phyloP scores from a whole-genome alignment of 2,888 invertebrate species.

The Cheilosia pagana region DNA sequence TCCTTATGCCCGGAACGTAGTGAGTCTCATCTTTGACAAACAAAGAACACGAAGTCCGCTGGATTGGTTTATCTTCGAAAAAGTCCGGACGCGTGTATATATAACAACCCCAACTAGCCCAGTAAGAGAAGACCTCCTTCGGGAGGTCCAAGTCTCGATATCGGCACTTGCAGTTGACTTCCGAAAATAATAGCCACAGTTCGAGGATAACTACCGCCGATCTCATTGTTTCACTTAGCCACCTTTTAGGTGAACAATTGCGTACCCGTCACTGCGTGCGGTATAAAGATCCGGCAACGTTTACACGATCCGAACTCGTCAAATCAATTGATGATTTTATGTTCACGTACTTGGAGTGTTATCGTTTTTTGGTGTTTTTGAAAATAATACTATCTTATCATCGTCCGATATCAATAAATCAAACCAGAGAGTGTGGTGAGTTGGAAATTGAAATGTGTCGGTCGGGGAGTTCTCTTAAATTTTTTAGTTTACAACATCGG shows the following conservation, averaged over 20 bases:
- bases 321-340: slow-evolving; percentile 41
- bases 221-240: slow-evolving; percentile 7
- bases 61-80: slow-evolving; percentile 60
- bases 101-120: slow-evolving; percentile 76
- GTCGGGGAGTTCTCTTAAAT: slow-evolving; percentile 22
- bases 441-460: no score
- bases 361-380: slow-evolving; percentile 30
- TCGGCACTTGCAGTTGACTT: slow-evolving; percentile 45
- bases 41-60: slow-evolving; percentile 31
- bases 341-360: slow-evolving; percentile 24
- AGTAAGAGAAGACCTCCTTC: slow-evolving; percentile 63
- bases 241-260: not conserved
- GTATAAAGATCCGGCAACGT: slow-evolving; percentile 11
- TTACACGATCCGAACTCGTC: slow-evolving; percentile 40
- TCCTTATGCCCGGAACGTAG: slow-evolving; percentile 67
- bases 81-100: slow-evolving; percentile 74
- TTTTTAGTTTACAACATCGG: not conserved
- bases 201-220: not conserved
- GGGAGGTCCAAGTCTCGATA: slow-evolving; percentile 72
- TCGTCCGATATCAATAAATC: slow-evolving; percentile 37
- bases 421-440: slow-evolving; percentile 28
- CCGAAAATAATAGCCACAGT: slow-evolving; percentile 2
- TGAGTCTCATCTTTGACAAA: slow-evolving; percentile 6
- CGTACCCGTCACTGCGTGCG: slow-evolving; percentile 1
- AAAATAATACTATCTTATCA: slow-evolving; percentile 48